Conservation (phyloP, 2,797 vertebrate genomes). For the Mormyrus proboscirostris region DNA sequence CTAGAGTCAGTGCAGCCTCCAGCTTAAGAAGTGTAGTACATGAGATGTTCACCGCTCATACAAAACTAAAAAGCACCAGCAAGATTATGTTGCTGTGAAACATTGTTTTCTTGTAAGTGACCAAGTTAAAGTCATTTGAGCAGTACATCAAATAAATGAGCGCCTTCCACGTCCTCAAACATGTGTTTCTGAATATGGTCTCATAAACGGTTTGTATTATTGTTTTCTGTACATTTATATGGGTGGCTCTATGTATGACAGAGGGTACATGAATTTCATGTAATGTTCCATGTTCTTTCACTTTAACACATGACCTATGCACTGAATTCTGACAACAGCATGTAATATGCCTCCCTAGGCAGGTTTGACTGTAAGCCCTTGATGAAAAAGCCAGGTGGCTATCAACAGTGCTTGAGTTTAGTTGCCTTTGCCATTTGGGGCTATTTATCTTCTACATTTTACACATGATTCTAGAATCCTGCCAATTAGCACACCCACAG, state of each 20-base stretch:
- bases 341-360: background rate
- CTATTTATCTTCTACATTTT: background rate
- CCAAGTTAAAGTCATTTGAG: background rate
- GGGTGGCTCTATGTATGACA: background rate
- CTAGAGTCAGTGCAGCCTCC: background rate
- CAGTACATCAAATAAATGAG: background rate
- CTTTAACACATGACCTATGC: background rate
- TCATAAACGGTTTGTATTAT: background rate
- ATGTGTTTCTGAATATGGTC: background rate
- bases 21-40: background rate
- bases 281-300: background rate
- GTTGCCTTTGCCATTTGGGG: constrained; percentile 4
- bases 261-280: background rate
- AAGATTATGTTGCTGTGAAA: background rate
- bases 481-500: background rate
- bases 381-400: background rate
- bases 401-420: background rate
- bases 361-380: background rate
- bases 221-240: background rate
- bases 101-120: background rate
- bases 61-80: background rate
- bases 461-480: background rate
- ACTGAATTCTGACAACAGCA: background rate
- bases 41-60: background rate
- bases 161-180: background rate